Base-by-base conservation (phyloP, 2,113 vertebrate genomes). In the Neotoma lepida region DNA sequence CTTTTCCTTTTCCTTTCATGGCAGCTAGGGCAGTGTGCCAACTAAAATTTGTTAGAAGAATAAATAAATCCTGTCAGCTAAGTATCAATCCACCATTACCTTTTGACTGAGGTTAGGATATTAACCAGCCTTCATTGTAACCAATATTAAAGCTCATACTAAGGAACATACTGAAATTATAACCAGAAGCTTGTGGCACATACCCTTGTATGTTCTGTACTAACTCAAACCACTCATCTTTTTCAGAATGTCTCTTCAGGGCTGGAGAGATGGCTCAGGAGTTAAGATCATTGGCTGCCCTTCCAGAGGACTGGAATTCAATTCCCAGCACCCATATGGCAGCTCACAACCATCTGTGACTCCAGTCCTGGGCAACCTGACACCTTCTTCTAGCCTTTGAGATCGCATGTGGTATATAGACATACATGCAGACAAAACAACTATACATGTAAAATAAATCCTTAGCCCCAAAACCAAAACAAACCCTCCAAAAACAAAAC, bases 151-250 rank as follows among this genome's bases (percentile, higher is more conserved):
- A 28, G 61, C n/a, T 49, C 44, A n/a, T 30, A 84, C 13, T 39
- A 28, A 77, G 66, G 8, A 63, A 30, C n/a, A 82, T 46, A 76
- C 61, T 41, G 54, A 94, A 61, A 64, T 90, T 58, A 87, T 56
- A 90, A 64, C 35, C 9, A 90, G 49, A 51, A 51, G 63, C 77
- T 77, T 85, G 64, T 5, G 89, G 33, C 66, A 84, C 51, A 66
- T 33, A 63, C 9, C 39, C 81, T 76, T 51, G 35, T 17, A 35
- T 77, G 28, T 44, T 14, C 86, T 61, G 24, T 35, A 76, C 13
- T 92, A 92, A 88, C 26, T n/a, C 63, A 95, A 82, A 58, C 39
- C 76, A 78, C 26, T 77, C 61, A 88, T 54, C 33, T 46, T 54
- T 58, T 41, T 46, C 80, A 78, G 39, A 68, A 73, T 74, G 54